Conservation (phyloP, 2,888 invertebrate species). For the Synergus itoensis region DNA sequence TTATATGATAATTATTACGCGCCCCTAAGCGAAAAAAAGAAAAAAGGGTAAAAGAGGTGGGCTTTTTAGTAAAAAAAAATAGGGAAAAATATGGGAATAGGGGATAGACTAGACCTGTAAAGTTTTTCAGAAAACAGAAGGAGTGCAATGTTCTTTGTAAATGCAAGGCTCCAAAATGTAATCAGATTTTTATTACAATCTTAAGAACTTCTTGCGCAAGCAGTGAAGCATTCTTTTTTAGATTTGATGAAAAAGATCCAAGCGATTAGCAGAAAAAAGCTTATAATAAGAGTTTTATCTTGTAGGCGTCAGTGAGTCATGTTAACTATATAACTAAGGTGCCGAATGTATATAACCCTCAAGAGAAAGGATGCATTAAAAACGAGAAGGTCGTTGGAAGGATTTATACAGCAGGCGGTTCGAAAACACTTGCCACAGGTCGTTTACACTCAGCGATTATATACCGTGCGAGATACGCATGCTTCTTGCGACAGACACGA, state of each 20-base stretch:
- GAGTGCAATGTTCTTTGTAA: neutral
- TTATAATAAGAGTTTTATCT: neutral
- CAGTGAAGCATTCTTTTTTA: neutral
- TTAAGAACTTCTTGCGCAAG: neutral
- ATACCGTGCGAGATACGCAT: neutral
- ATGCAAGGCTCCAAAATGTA: neutral
- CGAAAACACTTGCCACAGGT: conserved; percentile 54
- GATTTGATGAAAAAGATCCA: neutral
- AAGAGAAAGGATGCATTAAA: conserved; percentile 43
- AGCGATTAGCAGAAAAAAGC: neutral
- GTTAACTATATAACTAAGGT: conserved; percentile 6
- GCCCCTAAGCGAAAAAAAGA: too few relatives aligned
- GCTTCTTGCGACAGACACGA: conserved; percentile 43
- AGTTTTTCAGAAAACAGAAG: too few relatives aligned
- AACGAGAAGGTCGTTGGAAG: conserved; percentile 59
- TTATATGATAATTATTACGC: too few relatives aligned
- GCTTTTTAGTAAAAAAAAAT: too few relatives aligned
- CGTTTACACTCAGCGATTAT: conserved; percentile 55
- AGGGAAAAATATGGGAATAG: too few relatives aligned
- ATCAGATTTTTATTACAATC: neutral
- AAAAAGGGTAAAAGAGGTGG: too few relatives aligned
- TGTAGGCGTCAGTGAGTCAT: conserved; percentile 12
- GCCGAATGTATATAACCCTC: neutral
- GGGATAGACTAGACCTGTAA: too few relatives aligned
- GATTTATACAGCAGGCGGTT: conserved; percentile 44